Base-by-base conservation (phyloP, 2,888 invertebrate genomes). In the Sesia bembeciformis region DNA sequence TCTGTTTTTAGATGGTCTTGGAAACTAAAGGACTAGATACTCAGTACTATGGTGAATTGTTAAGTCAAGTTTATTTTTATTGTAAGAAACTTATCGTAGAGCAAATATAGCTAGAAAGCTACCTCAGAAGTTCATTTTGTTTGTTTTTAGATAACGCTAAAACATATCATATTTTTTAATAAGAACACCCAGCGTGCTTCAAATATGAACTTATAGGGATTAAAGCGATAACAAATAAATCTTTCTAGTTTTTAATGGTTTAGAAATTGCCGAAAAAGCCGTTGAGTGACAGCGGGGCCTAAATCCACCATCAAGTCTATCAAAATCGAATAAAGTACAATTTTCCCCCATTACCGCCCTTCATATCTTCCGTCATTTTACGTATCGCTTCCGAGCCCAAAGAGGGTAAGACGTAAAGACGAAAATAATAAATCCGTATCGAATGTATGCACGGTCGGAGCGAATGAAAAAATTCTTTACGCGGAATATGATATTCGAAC, bases 311-410 rank as follows among this genome's bases (percentile, higher is more conserved):
- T 81, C 80, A 77, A 82, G 84, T 83, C 84, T 84, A 87, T 87
- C 87, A 87, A 87, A 88, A 87, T 87, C 85, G 81, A 88, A 89
- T 89, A 85, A 88, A 82, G 84, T 74, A 81, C 85, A 86, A 88
- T 88, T 87, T 88, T 83, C 84, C 80, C 78, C 86, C 76, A 87
- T 87, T 87, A 88, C 84, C 84, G 83, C 83, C 84, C 84, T 81
- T 83, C 84, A 80, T 78, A 81, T 81, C 85, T 87, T 84, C 84
- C 85, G 85, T 84, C 86, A 81, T 87, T 88, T 86, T 76, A 86
- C 87, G 88, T 88, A 85, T 88, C 86, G 83, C 78, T 87, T 87
- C 86, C 87, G 79, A 81, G 71, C 75, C 75, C 68, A 72, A 81
- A 74, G 82, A 84, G 87, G 87, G 85, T 83, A 83, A 79, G 75